Evolutionary conservation across 2,888 invertebrate genomes (phyloP), one percentile per base, ranked within the genome.

Genomic region (Dyspetes luteomarginatus): DNA sequence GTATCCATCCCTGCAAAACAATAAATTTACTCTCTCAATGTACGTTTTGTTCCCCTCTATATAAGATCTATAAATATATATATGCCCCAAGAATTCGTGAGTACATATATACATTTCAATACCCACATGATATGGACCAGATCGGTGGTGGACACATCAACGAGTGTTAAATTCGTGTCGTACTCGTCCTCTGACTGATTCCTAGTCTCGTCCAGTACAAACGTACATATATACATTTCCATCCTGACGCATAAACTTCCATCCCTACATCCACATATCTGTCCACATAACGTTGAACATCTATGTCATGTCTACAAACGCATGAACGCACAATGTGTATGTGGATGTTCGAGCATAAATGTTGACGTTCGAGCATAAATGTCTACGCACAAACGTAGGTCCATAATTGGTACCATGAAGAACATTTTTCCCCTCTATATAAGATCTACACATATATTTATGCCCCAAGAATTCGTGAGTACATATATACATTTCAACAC

Each of bases 281-380:
- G 26, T 26, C 48, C 50, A 17, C 50, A 22, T 26, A 56, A 56
- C n/a, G 41, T 55, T 71, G 28, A 28, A 60, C 45, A 52, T 71
- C 17, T 56, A 26, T 64, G 22, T n/a, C 43, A 41, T 22, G 28
- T 36, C 64, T 12, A 58, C 48, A 50, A 52, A 41, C 43, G 28
- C 62, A 58, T 4, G 36, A 17, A 48, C 36, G 67, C 55, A 48
- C 76, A 76, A 62, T 72, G 73, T 45, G 58, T 69, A 74, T 56
- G 81, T 78, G 67, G 60, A 74, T 68, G 67, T 69, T 73, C 65
- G 65, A 74, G 78, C 78, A n/a, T n/a, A n/a, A n/a, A n/a, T n/a
- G n/a, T n/a, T n/a, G n/a, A n/a, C n/a, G n/a, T n/a, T n/a, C n/a
- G n/a, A n/a, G n/a, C n/a, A n/a, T n/a, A n/a, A n/a, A n/a, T n/a